These are phyloP conservation scores for Apocrypta bakeri DNA, from an alignment of 1,140 invertebrate species.

Conservation along the genomic window DNA sequence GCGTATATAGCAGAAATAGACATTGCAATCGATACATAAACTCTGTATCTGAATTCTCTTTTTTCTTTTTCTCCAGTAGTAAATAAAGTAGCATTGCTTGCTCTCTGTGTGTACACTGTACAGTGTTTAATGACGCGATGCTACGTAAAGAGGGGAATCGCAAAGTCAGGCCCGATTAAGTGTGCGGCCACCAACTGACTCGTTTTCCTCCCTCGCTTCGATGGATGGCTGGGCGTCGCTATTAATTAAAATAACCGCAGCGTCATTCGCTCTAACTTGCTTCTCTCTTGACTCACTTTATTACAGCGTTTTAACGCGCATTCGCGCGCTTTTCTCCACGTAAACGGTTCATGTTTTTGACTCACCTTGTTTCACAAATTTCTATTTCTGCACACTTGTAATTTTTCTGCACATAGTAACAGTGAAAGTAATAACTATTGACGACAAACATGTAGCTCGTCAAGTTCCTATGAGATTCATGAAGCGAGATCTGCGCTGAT, in stretches of 20 bases:
- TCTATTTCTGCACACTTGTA: too few relatives aligned
- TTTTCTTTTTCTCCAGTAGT: too few relatives aligned
- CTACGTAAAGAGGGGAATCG: conserved; percentile 32
- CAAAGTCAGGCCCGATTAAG: conserved; percentile 55
- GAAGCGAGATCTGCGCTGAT: background rate
- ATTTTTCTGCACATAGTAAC: too few relatives aligned
- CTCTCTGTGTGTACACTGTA: background rate
- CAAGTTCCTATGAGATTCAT: background rate
- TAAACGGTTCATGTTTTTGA: too few relatives aligned
- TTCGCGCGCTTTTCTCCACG: background rate
- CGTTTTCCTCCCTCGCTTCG: conserved; percentile 1
- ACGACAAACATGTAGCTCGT: too few relatives aligned
- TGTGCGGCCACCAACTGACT: conserved; percentile 26
- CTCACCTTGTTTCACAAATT: too few relatives aligned
- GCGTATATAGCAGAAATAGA: background rate
- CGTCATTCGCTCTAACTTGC: conserved; percentile 54
- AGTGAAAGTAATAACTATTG: background rate
- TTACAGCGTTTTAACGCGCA: conserved; percentile 54
- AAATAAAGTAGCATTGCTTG: too few relatives aligned
- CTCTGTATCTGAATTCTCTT: too few relatives aligned
- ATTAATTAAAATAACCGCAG: conserved; percentile 66
- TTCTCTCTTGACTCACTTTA: conserved; percentile 56
- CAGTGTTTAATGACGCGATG: conserved; percentile 51
- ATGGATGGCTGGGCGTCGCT: conserved; percentile 48
- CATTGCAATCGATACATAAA: conserved; percentile 9